Evolutionary conservation across 2,888 invertebrate genomes (phyloP), one percentile per base, ranked within the genome.

Genomic region (Andrena flavipes): DNA sequence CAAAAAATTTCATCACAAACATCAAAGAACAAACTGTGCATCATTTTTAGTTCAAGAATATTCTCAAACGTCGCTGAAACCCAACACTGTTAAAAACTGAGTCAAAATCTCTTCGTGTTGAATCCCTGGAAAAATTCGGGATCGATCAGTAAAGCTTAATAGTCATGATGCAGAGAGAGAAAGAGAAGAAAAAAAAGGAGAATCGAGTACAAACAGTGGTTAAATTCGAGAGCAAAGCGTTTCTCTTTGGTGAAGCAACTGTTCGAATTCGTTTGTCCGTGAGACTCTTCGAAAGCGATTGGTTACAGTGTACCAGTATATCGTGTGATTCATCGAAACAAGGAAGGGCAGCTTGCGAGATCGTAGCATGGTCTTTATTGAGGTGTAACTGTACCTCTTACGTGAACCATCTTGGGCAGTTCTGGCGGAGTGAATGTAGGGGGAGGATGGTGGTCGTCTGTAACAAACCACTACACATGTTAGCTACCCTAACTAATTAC

Each of bases 351-450:
- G 91, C 90, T 92, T 92, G 91, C 92, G 91, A 92, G 91, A 91
- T 89, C 92, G 91, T 92, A 93, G 90, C 91, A 91, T 92, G 92
- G 91, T 89, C 92, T 92, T 91, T 91, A 91, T 89, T 88, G 93
- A 93, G 93, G 93, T 91, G 90, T 90, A 90, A 93, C 93, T 94
- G 94, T 96, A 98, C 98, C 98, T 98, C 98, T 97, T 95, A 98
- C 97, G 97, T 98, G 98, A 97, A 98, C 98, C 97, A 98, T 97
- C 97, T 98, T 98, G 96, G 98, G 98, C 96, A 98, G 97, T 97
- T 98, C 98, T 96, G 98, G 98, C 96, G 98, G 98, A 96, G 98
- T 98, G 96, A 98, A 98, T 96, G 98, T 98, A 96, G 98, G 98
- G 96, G 98, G 98, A 96, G 98, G 97, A 96, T 98, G 98, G 96